Evolutionary conservation across 1,140 invertebrate species (phyloP), one percentile per base, ranked within the genome.

Genomic region (Eciton burchellii): DNA sequence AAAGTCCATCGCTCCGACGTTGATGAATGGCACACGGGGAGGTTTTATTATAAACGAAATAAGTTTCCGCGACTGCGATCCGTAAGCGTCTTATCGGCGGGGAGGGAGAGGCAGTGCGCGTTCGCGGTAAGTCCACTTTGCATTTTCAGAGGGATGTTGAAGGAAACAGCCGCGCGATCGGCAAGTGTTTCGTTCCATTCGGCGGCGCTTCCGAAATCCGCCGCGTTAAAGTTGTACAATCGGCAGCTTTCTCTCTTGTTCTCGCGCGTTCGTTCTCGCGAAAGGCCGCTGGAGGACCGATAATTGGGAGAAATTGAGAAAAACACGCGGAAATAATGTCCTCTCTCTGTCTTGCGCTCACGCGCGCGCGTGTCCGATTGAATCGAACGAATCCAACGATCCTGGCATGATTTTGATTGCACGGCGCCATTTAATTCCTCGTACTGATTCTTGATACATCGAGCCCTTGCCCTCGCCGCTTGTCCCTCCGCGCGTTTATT

Each of bases 11-110:
- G 81, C 60, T 21, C 24, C 21, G 62, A 83, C 68, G 24, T 43
- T 73, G 73, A 83, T 83, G 81, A 77, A 83, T 70, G 49, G 35
- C n/a, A 16, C n/a, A 35, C 35, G 35, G 35, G 63, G 29, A 14
- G 43, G 56, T 35, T 79, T 68, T 79, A 79, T 68, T 79, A 79
- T 41, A 79, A 79, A 79, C 62, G 74, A 79, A 70, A 79, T 79
- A 79, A 79, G 66, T 79, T 79, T 70, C 49, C 41, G 49, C 49
- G 21, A 35, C 60, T n/a, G 59, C 63, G 16, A n/a, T n/a, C n/a
- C 4, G 24, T 52, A 68, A 77, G 49, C 62, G 74, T 35, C 26
- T 79, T 79, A 70, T 54, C 52, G 52, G 24, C 26, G 68, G 29
- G 41, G n/a, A n/a, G n/a, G n/a, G n/a, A n/a, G n/a, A n/a, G n/a